phyloP scores from a whole-genome alignment of 2,113 vertebrate species.

The Oreochromis niloticus region DNA sequence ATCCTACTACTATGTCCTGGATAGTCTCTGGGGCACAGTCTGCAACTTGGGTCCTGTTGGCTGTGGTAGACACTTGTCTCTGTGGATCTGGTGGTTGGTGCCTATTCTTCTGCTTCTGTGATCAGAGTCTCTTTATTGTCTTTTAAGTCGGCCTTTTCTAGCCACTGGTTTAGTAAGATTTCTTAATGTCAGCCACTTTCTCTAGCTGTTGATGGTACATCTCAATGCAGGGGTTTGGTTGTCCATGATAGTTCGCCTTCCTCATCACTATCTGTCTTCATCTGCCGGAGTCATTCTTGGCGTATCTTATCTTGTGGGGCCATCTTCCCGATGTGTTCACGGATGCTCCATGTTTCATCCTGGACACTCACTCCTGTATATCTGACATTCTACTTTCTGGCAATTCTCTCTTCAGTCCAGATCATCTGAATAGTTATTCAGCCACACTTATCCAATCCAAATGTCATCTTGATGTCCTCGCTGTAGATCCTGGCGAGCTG shows the following conservation, averaged over 20 bases:
- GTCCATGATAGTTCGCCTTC: not conserved
- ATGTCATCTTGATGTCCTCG: not conserved
- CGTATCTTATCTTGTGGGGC: not conserved
- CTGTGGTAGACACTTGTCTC: not conserved
- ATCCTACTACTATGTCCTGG: not conserved
- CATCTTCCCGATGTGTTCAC: not conserved
- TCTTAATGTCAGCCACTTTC: not conserved
- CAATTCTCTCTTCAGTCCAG: not conserved
- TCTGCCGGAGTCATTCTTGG: not conserved
- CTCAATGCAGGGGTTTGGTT: not conserved
- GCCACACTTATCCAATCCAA: not conserved
- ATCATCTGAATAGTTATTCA: not conserved
- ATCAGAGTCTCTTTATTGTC: not conserved
- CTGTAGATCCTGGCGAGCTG: not conserved
- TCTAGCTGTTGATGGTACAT: not conserved
- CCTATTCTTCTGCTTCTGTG: not conserved
- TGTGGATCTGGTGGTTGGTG: not conserved
- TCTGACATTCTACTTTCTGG: not conserved
- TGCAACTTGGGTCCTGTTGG: not conserved
- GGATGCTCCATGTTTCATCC: not conserved
- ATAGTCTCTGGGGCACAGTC: not conserved
- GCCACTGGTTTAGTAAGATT: not conserved
- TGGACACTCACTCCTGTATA: not conserved
- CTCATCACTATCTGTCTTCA: not conserved
- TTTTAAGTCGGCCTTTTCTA: not conserved